phyloP scores from a whole-genome alignment of 1,140 invertebrate species.

The Heliconius nattereri region DNA sequence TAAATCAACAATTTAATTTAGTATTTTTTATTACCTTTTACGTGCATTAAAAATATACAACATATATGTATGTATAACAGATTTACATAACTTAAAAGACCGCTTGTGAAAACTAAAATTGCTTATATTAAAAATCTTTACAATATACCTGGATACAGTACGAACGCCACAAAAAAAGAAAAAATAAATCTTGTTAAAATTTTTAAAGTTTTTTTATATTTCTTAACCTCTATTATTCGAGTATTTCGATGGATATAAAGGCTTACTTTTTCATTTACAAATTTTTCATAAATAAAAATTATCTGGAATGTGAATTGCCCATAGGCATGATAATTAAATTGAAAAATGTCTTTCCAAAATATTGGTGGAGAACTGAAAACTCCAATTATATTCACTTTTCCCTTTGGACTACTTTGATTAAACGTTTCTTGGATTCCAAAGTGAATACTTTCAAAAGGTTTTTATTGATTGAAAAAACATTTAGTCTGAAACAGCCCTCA shows the following conservation, averaged over 20 bases:
- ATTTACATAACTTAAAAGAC: background rate
- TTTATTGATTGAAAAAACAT: conserved; percentile 38
- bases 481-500: conserved; percentile 27
- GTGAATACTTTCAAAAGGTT: conserved; percentile 38
- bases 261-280: conserved; percentile 15
- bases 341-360: conserved; percentile 35
- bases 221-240: background rate
- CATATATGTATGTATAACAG: background rate
- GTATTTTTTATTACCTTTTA: no score
- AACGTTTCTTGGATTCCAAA: conserved; percentile 38
- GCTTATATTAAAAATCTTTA: background rate
- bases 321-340: conserved; percentile 30
- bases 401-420: conserved; percentile 40
- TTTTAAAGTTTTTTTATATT: background rate
- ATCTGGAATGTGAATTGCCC: conserved; percentile 9
- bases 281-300: background rate
- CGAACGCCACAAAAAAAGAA: background rate
- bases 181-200: background rate
- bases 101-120: background rate
- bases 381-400: conserved; percentile 43
- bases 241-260: background rate
- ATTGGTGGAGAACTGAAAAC: conserved; percentile 42
- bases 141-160: background rate
- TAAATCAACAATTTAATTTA: no score
- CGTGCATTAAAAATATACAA: background rate